phyloP scores from a whole-genome alignment of 1,140 invertebrate species.

The Apocrypta bakeri region DNA sequence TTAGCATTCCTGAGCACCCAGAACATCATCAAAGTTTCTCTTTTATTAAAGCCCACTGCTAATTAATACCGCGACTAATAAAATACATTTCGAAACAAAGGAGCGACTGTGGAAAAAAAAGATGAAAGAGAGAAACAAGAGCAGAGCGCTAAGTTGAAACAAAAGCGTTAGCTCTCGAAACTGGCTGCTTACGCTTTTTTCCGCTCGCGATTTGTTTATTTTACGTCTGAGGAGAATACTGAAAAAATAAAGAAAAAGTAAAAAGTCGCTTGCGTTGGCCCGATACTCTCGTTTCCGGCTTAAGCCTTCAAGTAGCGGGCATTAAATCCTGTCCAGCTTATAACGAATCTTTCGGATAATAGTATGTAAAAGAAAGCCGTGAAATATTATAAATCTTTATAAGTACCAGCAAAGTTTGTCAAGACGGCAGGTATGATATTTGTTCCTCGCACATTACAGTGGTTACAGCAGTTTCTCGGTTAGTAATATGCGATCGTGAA shows the following conservation, averaged over 20 bases:
- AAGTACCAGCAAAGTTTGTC: neutral
- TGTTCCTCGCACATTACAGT: no score
- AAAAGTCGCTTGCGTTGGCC: neutral
- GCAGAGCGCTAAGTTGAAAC: neutral
- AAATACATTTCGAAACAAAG: neutral
- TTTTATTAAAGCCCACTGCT: neutral
- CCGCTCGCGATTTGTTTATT: conserved; percentile 43
- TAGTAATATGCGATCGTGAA: no score
- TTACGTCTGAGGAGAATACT: conserved; percentile 14
- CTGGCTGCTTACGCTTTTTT: neutral
- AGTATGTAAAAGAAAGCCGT: neutral
- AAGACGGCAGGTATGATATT: neutral
- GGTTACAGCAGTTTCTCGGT: no score
- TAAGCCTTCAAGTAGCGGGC: neutral
- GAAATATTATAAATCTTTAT: neutral
- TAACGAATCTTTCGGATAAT: neutral
- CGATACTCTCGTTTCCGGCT: neutral
- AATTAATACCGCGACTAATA: conserved; percentile 2
- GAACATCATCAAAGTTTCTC: conserved; percentile 2
- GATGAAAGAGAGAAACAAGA: neutral
- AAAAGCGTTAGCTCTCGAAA: conserved; percentile 31
- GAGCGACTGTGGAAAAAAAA: neutral
- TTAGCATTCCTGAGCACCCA: neutral
- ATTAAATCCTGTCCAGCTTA: neutral
- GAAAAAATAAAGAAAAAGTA: neutral